Evolutionary conservation across 2,888 invertebrate genomes (phyloP), one percentile per base, ranked within the genome.

Genomic region (Byasa hedistus): DNA sequence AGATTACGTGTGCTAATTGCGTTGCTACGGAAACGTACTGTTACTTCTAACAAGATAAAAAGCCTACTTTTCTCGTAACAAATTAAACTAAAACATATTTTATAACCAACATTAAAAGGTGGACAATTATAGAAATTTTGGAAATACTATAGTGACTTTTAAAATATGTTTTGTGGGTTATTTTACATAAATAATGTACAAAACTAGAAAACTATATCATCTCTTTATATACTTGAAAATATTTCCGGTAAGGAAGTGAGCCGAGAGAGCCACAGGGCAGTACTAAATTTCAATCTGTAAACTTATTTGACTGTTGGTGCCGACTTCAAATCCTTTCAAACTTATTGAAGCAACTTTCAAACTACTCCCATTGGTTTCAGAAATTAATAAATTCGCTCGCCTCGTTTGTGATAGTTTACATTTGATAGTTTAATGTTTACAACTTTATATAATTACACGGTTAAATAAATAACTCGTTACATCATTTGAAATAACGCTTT

Each of bases 271-370:
- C 19, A 48, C 48, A 73, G 69, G 70, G 75, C 72, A 76, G 72
- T 75, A 77, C 75, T 76, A 76, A 78, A 78, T 79, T 79, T 79
- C 72, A 79, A 79, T 79, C 76, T 77, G 70, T 72, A 76, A 83
- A 81, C 78, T 82, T 82, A 78, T 80, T 80, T 79, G 76, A 79
- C 76, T 76, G 72, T 75, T 75, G 71, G 73, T 76, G 72, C 75
- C 73, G 73, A 76, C 76, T 76, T 74, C 71, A 79, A 83, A 81
- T 80, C 78, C 79, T 81, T 80, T 79, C 75, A 79, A 82, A 84
- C 72, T 81, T 79, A 80, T 81, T 80, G 78, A 78, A 76, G 77
- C 73, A 77, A 76, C 71, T 78, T 70, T 70, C 69, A 73, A 69
- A 70, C 69, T 66, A 75, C 72, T 75, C 69, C 70, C 70, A 51